A percentile compares a stretch with the other conserved stretches of the same genome.
phyloP scores from a whole-genome alignment of 2,888 invertebrate genomes.

The Allacma fusca region DNA sequence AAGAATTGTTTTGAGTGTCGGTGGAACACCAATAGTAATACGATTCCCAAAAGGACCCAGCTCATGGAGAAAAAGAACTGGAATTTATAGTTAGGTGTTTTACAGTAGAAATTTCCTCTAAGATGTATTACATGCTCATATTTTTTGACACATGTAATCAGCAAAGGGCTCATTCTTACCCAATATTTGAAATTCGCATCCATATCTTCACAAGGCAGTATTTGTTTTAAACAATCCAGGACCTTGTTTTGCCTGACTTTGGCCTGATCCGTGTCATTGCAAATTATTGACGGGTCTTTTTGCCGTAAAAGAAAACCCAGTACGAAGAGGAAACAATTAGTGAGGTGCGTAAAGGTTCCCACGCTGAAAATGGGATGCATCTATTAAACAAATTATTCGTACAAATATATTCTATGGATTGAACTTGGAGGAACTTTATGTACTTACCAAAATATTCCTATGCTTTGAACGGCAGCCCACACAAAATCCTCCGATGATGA shows the following conservation, averaged over 20 bases:
- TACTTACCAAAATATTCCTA: conserved; percentile 12
- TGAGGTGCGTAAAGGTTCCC: neutral
- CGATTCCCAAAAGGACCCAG: neutral
- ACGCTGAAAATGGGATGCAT: conserved; percentile 31
- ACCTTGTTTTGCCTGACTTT: neutral
- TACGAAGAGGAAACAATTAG: conserved; percentile 17
- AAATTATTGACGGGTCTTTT: neutral
- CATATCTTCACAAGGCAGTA: neutral
- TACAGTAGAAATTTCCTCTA: too few relatives aligned
- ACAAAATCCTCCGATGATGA: conserved; percentile 21
- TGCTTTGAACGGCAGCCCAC: conserved; percentile 22
- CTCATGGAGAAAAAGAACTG: conserved; percentile 17
- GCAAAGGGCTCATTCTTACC: conserved; percentile 12
- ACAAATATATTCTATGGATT: neutral
- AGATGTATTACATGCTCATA: too few relatives aligned
- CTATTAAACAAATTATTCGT: neutral
- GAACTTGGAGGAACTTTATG: neutral
- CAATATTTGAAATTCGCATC: conserved; percentile 25
- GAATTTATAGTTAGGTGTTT: neutral
- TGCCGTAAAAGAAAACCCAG: neutral
- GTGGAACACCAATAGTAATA: neutral
- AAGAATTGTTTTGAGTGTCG: neutral
- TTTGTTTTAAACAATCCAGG: neutral
- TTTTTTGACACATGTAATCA: too few relatives aligned
- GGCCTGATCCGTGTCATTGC: neutral